A percentile compares a stretch with the other conserved stretches of the same genome.
phyloP scores from a whole-genome alignment of 1,140 invertebrate genomes.

The Aricia agestis region DNA sequence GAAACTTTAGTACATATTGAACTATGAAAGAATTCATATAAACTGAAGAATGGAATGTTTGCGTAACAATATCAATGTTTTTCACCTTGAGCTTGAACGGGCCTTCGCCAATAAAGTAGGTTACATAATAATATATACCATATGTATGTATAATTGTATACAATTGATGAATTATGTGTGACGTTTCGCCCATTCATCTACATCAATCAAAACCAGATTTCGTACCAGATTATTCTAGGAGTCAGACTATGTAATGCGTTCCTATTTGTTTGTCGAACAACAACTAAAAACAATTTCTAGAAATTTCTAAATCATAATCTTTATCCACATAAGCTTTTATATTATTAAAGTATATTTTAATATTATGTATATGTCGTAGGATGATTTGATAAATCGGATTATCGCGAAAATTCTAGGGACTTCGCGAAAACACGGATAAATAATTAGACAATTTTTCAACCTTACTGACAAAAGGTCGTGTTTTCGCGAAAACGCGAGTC shows the following conservation, averaged over 20 bases:
- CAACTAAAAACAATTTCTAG: too few species aligned
- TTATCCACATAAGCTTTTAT: too few species aligned
- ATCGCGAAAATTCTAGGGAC: too few species aligned
- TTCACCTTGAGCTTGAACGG: slow-evolving; percentile 57
- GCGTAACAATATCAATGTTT: slow-evolving; percentile 6
- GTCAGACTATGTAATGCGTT: not conserved
- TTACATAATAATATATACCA: slow-evolving; percentile 26
- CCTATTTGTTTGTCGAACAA: too few species aligned
- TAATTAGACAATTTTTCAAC: too few species aligned
- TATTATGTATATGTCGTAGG: too few species aligned
- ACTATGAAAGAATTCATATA: not conserved
- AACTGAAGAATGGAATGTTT: slow-evolving; percentile 1
- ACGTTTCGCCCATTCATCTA: not conserved
- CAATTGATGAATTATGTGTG: slow-evolving; percentile 5
- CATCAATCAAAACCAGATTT: not conserved
- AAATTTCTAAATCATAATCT: too few species aligned
- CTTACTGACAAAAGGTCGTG: too few species aligned
- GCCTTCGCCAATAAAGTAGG: slow-evolving; percentile 28
- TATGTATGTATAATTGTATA: not conserved
- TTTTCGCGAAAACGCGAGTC: too few species aligned
- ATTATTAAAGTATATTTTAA: not conserved
- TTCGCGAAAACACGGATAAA: too few species aligned
- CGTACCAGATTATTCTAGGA: not conserved
- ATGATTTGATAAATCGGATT: too few species aligned
- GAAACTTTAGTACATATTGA: not conserved